Base-by-base conservation (phyloP, 2,797 vertebrate species). In the Onychomys torridus region DNA sequence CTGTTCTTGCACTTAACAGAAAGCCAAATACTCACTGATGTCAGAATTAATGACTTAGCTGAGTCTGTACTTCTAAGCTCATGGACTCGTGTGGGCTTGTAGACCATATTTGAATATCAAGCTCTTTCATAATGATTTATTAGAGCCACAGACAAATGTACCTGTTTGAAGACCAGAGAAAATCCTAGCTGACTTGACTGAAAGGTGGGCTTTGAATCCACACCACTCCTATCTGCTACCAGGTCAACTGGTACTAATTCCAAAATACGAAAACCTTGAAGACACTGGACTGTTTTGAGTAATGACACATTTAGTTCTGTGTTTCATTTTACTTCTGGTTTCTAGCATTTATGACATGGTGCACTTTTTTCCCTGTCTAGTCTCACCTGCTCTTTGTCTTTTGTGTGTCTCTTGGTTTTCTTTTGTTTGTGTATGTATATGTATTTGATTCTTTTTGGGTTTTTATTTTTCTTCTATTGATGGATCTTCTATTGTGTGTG, bases 231-330 rank as follows among this genome's bases (percentile, higher is more conserved):
- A 84, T 23, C 57, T 90, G 4, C 34, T 77, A 17, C 76, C 1
- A 3, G 27, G 55, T 93, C 89, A 93, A 83, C 57, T 76, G 57
- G 16, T 59, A 21, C 0, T 0, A 0, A 40, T 84, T 78, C 61
- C 81, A 63, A 86, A 95, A 83, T 86, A 40, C 27, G 7, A 52
- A 97, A 27, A 94, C 91, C 16, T 84, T 25, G 92, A 57, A 79
- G 79, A 63, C 95, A 91, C 78, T 94, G 69, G 98, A 98, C 98
- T 99, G 98, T 98, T 99, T 99, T 99, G 98, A 99, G 98, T 97
- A 98, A 98, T 98, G 98, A 76, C 52, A 97, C 93, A 86, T 88
- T 96, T 90, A 97, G 93, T 96, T 98, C 86, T 96, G 89, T 97
- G 96, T 97, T 97, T 95, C 93, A 95, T 81, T 95, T 89, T n/a